phyloP scores from a whole-genome alignment of 1,140 invertebrate species.

The Maniola jurtina region DNA sequence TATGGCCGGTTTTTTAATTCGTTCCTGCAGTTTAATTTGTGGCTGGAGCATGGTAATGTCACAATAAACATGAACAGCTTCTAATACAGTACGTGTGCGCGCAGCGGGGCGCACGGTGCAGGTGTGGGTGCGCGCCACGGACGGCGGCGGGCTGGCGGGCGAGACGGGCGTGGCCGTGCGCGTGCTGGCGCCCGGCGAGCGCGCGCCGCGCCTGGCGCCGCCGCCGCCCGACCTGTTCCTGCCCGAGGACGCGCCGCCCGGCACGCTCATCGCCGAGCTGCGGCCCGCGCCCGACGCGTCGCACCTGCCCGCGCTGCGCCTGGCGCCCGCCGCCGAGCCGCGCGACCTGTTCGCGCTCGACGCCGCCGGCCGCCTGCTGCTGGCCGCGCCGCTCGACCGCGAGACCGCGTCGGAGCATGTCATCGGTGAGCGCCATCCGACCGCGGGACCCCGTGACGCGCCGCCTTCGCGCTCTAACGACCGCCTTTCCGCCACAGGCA shows the following conservation, averaged over 20 bases:
- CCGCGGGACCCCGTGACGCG: no score
- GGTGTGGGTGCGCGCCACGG: slow-evolving; percentile 92
- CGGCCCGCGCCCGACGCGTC: slow-evolving; percentile 67
- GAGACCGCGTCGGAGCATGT: slow-evolving; percentile 86
- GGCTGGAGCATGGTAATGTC: no score
- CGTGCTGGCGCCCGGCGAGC: slow-evolving; percentile 84
- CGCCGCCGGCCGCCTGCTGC: slow-evolving; percentile 84
- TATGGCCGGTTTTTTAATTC: no score
- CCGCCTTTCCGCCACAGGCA: slow-evolving; percentile 51
- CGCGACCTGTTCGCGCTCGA: slow-evolving; percentile 88
- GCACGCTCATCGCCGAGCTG: slow-evolving; percentile 69
- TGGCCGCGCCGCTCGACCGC: slow-evolving; percentile 87
- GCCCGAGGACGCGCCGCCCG: slow-evolving; percentile 84
- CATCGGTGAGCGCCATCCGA: slow-evolving; percentile 80
- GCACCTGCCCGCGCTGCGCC: slow-evolving; percentile 49
- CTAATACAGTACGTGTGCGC: slow-evolving; percentile 34
- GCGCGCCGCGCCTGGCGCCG: slow-evolving; percentile 86
- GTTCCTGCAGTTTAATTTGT: no score
- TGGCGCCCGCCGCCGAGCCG: slow-evolving; percentile 81
- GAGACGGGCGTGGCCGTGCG: slow-evolving; percentile 89
- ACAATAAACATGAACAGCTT: no score
- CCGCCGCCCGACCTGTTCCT: slow-evolving; percentile 88
- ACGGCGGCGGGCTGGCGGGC: slow-evolving; percentile 85
- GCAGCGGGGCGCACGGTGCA: slow-evolving; percentile 90
- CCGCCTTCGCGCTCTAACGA: not conserved